Evolutionary conservation across 2,113 vertebrate species (phyloP), one percentile per base, ranked within the genome.

Genomic region (Tiliqua scincoides): DNA sequence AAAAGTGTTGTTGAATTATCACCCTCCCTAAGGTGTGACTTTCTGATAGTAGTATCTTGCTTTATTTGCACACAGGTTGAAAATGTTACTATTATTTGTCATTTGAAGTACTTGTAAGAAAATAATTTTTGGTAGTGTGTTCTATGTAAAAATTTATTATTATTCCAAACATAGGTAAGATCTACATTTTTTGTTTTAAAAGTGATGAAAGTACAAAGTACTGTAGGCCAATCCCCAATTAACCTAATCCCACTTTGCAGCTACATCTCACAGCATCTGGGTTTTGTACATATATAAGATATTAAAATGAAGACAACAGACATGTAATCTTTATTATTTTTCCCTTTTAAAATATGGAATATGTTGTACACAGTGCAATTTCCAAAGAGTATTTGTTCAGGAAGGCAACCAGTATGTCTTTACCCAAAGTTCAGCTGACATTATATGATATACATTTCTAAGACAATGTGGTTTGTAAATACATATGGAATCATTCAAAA

Each of bases 1-100:
- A 96, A 95, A 95, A 92, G 94, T 95, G 96, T 35, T 21, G 35
- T 71, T 71, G 35, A 3, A 32, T 11, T 71, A 21, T 37, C 20
- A 37, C 70, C 35, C 30, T 68, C 32, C 30, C 32, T 23, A 71
- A 32, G 65, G 65, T 30, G 65, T 15, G 30, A 27, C 65, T 67
- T 67, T 67, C 18, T 20, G 35, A 18, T 8, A 2, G 6, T 20
- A 18, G 32, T 35, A 71, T 71, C 32, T 20, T 71, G 32, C 32
- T 71, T 37, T 15, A 14, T 20, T 71, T 71, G 65, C 6, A 97
- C 93, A 95, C 32, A 30, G 32, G 30, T 30, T 68, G 67, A 68
- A 68, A 68, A 32, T 18, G 5, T 32, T 68, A n/a, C 43, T 48
- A 48, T 48, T 48, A n/a, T 14, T 32, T 4, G 32, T 68, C 6